These are phyloP conservation scores for Ovis canadensis DNA, from an alignment of 2,113 vertebrate species.

Conservation along the genomic window DNA sequence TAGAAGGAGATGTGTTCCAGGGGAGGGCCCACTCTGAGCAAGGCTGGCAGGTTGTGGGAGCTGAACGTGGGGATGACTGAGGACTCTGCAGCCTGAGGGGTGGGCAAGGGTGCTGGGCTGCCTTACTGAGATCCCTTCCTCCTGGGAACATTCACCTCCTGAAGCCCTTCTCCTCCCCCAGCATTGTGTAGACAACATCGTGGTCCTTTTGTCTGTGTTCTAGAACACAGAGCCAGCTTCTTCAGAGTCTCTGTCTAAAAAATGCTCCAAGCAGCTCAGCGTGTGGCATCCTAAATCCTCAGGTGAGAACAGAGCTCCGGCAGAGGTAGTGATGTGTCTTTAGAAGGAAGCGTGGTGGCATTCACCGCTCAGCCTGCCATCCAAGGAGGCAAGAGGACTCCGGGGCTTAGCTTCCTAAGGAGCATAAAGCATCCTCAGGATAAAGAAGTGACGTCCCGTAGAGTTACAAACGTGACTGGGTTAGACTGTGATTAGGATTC, in stretches of 20 bases:
- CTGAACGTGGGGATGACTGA: no score
- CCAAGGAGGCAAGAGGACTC: neutral
- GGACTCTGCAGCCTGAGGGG: neutral
- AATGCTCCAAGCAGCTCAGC: neutral
- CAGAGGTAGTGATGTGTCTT: neutral
- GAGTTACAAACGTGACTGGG: neutral
- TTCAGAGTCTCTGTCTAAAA: neutral
- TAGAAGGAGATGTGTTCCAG: neutral
- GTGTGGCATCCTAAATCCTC: neutral
- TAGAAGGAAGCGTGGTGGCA: accelerated
- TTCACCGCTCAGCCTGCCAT: neutral
- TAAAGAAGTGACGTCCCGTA: neutral
- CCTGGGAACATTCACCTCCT: neutral
- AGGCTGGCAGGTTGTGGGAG: neutral
- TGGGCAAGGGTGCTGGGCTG: neutral
- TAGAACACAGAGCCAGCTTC: neutral
- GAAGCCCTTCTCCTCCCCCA: neutral
- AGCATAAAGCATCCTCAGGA: neutral
- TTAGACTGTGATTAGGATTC: neutral
- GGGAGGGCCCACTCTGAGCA: no score
- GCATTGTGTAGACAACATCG: accelerated
- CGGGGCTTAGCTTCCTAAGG: neutral
- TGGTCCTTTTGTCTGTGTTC: no score
- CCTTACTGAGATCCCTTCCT: neutral
- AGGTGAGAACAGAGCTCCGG: neutral